These are phyloP conservation scores for Alouatta palliata DNA, from an alignment of 2,113 vertebrate species.

Conservation along the genomic window DNA sequence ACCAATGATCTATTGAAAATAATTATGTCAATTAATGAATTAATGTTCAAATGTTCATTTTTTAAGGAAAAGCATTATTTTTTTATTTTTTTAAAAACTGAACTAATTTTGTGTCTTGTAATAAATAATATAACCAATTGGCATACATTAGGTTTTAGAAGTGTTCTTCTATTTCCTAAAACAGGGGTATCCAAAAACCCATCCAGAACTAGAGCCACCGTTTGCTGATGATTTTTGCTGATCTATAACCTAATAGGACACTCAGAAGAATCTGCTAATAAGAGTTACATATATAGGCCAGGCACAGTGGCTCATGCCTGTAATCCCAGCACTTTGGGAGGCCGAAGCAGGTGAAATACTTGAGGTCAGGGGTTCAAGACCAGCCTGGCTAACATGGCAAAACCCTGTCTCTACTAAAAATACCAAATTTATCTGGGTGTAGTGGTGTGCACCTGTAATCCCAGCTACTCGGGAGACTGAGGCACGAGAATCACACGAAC, in stretches of 20 bases:
- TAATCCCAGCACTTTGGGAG: no score
- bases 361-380: no score
- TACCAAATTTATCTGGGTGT: no score
- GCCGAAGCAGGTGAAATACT: no score
- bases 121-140: neutral
- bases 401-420: no score
- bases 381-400: no score
- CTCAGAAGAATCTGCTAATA: neutral
- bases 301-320: no score
- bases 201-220: neutral
- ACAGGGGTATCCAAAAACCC: neutral
- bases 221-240: neutral
- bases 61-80: constrained; percentile 15
- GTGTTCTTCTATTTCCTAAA: constrained; percentile 2
- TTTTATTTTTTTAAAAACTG: neutral
- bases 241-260: neutral
- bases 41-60: constrained; percentile 9
- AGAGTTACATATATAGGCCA: neutral
- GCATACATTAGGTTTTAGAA: neutral
- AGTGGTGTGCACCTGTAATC: no score
- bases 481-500: no score
- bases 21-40: constrained; percentile 45
- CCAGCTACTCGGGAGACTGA: no score
- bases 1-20: constrained; percentile 55
- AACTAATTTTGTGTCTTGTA: neutral